Evolutionary conservation across 2,113 vertebrate species (phyloP), one percentile per base, ranked within the genome.

Genomic region (Trachemys scripta): DNA sequence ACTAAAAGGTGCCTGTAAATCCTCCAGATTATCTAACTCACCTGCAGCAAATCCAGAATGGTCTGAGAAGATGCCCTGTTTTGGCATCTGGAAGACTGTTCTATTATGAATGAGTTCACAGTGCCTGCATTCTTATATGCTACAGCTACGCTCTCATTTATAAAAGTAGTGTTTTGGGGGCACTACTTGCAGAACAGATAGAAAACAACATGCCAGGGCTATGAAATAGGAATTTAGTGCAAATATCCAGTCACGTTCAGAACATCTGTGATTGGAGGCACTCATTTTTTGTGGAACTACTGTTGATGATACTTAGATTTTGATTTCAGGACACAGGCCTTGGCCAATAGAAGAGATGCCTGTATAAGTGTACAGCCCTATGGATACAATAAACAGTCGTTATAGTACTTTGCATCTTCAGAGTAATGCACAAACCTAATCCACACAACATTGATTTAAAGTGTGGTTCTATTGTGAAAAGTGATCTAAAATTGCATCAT

Each of bases 301-400:
- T 87, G 45, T 53, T 90, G 93, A 88, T 84, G 87, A 91, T 89
- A 91, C 87, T 95, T 82, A 62, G 93, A 87, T 95, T 95, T 93
- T 83, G 88, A 65, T 91, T 94, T 75, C 8, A 20, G 95, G 82
- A 97, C 92, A 82, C 94, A 95, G 93, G 53, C 29, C 45, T 57
- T 93, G 91, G 95, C 88, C 95, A 91, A 96, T 86, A 83, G 89
- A 95, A 96, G 87, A 95, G 88, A 42, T 89, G 93, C 89, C 90
- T 94, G 89, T 82, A 14, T 79, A 82, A 92, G 53, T n/a, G 10
- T 75, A 53, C 35, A 72, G 69, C 22, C 22, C 72, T 90, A 84
- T 20, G 45, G 80, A 50, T 72, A 80, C 81, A 38, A 88, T 89
- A 72, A 72, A 38, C 31, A 72, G 65, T 69, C 38, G 16, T n/a